Evolutionary conservation across 2,797 vertebrate species (phyloP).

Genomic region (Acipenser transmontanus): DNA sequence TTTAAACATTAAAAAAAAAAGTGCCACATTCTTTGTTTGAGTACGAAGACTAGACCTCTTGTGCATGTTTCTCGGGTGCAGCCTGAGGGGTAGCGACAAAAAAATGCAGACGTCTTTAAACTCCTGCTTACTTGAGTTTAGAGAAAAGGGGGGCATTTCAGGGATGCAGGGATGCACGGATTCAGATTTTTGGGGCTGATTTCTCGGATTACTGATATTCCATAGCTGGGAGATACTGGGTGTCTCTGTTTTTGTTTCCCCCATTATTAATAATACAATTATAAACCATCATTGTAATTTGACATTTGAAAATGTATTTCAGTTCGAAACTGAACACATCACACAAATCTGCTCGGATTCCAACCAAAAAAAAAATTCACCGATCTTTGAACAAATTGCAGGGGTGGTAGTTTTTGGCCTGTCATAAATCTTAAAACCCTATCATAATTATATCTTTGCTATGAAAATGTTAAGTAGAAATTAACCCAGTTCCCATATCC

Average conservation of each 20-base stretch:
- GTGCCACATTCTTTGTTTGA: too few species aligned
- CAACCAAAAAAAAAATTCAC: too few species aligned
- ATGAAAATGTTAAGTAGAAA: not conserved
- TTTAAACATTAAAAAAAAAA: too few species aligned
- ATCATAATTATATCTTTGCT: not conserved
- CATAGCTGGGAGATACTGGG: too few species aligned
- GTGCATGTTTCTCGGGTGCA: not conserved
- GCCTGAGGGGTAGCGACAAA: not conserved
- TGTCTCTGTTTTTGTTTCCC: too few species aligned
- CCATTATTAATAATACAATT: too few species aligned
- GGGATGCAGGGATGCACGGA: not conserved
- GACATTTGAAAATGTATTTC: too few species aligned
- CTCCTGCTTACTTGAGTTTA: not conserved
- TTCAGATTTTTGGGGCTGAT: too few species aligned
- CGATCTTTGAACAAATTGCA: not conserved
- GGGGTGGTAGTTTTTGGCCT: not conserved
- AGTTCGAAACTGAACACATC: too few species aligned
- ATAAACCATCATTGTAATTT: too few species aligned
- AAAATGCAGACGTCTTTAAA: not conserved
- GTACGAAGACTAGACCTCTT: not conserved
- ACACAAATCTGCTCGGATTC: too few species aligned
- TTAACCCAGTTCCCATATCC: not conserved
- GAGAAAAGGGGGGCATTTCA: not conserved
- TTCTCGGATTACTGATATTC: too few species aligned
- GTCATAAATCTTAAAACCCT: not conserved